phyloP scores from a whole-genome alignment of 1,140 invertebrate genomes.

The Zelostemma sp. region DNA sequence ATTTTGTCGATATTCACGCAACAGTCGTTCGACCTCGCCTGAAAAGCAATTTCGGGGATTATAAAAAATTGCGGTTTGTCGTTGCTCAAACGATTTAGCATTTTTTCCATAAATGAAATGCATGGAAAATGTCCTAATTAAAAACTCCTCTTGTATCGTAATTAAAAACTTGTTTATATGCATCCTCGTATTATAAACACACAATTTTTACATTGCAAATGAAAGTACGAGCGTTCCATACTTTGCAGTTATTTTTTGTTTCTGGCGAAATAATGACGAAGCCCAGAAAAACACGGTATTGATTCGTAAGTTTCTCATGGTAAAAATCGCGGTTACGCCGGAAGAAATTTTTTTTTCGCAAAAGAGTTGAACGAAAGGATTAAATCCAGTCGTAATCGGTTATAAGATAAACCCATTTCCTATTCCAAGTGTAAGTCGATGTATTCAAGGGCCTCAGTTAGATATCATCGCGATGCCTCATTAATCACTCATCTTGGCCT shows the following conservation, averaged over 20 bases:
- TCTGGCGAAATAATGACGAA: too few species aligned
- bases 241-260: too few species aligned
- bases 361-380: conserved; percentile 30
- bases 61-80: conserved; percentile 17
- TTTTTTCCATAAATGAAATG: too few species aligned
- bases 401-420: conserved; percentile 42
- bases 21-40: conserved; percentile 90
- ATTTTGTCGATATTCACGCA: conserved; percentile 90
- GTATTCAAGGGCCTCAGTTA: conserved; percentile 7
- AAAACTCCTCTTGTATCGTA: too few species aligned
- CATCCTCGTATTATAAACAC: too few species aligned
- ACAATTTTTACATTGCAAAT: too few species aligned
- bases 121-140: too few species aligned
- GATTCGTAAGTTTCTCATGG: conserved; percentile 26
- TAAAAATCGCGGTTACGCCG: conserved; percentile 17
- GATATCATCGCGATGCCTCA: conserved; percentile 42
- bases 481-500: conserved; percentile 47
- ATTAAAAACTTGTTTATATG: too few species aligned
- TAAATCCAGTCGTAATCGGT: conserved; percentile 24
- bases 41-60: conserved; percentile 57
- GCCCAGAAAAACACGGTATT: conserved; percentile 5
- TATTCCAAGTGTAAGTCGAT: conserved; percentile 18
- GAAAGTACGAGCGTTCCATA: too few species aligned
- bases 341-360: conserved; percentile 6
- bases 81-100: neutral